phyloP scores from a whole-genome alignment of 37 sponge, comb jelly and placozoan genomes.

The Dysidea cf. avara region DNA sequence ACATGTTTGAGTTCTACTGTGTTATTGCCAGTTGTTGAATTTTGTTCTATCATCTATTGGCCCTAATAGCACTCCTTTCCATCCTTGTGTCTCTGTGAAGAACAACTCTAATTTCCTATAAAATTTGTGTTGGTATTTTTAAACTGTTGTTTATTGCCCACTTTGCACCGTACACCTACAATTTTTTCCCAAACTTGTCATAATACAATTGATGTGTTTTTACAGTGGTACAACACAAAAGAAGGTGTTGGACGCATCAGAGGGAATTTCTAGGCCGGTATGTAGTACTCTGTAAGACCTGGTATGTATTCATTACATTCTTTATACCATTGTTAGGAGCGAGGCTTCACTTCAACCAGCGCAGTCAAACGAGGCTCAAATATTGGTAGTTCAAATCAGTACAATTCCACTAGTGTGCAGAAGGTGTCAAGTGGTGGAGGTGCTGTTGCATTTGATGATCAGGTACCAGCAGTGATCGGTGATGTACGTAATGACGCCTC shows the following conservation, averaged over 20 bases:
- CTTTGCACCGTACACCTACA: no score
- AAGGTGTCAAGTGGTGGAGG: constrained; percentile 10
- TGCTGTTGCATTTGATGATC: constrained; percentile 57
- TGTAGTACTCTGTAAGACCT: constrained; percentile 1
- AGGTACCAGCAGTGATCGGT: constrained; percentile 52
- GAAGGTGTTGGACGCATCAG: constrained; percentile 74
- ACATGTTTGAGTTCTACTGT: no score
- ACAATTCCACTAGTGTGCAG: constrained; percentile 19
- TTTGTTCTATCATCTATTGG: no score
- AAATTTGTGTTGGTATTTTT: no score
- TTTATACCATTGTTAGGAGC: constrained; percentile 48
- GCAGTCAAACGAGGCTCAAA: constrained; percentile 17
- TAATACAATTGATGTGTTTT: no score
- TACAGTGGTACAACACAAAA: constrained; percentile 77
- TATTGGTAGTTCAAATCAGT: constrained; percentile 12
- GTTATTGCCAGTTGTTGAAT: no score
- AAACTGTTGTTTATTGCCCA: no score
- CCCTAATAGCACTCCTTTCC: no score
- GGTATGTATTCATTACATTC: no score
- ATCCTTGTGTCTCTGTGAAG: no score
- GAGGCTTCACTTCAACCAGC: constrained; percentile 59
- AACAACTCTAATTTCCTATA: no score
- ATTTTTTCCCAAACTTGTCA: no score
- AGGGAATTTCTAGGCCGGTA: constrained; percentile 61
- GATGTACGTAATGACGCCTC: constrained; percentile 57